Base-by-base conservation (phyloP, 2,888 invertebrate species). In the Branchipolynoe longqiensis region DNA sequence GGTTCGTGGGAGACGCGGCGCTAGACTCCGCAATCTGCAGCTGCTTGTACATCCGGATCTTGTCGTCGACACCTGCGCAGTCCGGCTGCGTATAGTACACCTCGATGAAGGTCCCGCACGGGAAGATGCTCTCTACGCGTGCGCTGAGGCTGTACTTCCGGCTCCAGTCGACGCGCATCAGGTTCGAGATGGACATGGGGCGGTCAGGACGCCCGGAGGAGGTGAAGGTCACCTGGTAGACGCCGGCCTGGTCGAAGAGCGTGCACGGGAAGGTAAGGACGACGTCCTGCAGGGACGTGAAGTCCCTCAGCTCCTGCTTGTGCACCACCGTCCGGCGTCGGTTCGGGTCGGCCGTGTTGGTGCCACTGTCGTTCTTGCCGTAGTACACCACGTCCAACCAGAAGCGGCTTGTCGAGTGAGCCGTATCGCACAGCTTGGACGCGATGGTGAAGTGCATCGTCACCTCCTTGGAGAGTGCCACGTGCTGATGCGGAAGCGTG, bases 221-320 rank as follows among this genome's bases (percentile, higher is more conserved):
- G 48, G 87, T 86, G 12, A 92, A 87, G 33, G 90, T 87, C 0
- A 88, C 91, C 64, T 90, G 91, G 85, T 91, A 92, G 14, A 87
- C 87, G 40, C 92, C 92, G 28, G 90, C 89, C n/a, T 90, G 87
- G 85, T 92, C 91, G 84, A 91, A 91, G 36, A 89, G 85, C 58
- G 88, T 78, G 87, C 92, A 92, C 6, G 88, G 86, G 56, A 90
- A 90, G 25, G 87, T 33, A 4, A 84, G 28, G 38, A 22, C n/a
- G n/a, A 62, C 41, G 8, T 54, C 64, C 33, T 48, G 56, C 6
- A 48, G 25, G 40, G 31, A 41, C 28, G 59, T 84, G 14, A 84
- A 84, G 41, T 62, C 74, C 2, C 59, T 3, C 2, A 84, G 25
- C 33, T 84, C 84, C 40, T 58, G 38, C n/a, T 38, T 28, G 58